phyloP scores from a whole-genome alignment of 35 echinoderm and acorn worm species.

The Lytechinus pictus region DNA sequence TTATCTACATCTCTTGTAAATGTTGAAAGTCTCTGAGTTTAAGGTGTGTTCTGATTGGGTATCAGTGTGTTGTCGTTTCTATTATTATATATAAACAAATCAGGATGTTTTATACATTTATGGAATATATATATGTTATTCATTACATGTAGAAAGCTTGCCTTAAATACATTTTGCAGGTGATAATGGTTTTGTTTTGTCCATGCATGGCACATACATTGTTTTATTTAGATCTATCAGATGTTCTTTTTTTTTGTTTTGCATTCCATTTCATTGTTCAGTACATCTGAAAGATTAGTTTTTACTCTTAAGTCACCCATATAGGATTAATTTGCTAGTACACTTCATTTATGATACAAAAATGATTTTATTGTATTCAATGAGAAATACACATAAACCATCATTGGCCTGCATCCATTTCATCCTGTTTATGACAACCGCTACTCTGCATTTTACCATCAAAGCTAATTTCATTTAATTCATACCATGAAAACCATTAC shows the following conservation, averaged over 20 bases:
- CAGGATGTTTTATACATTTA: slow-evolving; percentile 12
- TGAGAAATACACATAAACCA: no score
- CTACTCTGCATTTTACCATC: neutral
- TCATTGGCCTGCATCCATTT: neutral
- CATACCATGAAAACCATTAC: neutral
- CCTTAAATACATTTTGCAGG: neutral
- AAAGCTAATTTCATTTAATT: neutral
- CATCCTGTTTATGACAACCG: neutral
- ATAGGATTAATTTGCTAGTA: neutral
- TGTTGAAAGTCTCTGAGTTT: neutral
- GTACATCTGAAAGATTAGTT: neutral
- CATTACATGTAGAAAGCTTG: neutral
- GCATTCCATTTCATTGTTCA: neutral
- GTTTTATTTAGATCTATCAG: neutral
- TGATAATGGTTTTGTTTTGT: neutral
- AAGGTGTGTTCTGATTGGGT: neutral
- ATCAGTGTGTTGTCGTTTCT: neutral
- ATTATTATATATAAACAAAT: neutral
- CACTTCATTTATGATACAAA: no score
- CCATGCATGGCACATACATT: neutral
- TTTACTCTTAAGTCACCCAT: neutral
- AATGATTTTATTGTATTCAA: no score
- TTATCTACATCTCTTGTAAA: neutral
- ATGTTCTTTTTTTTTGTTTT: neutral
- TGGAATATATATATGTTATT: no score